Percentiles rank a stretch among this genome's conserved stretches.
phyloP scores from a whole-genome alignment of 23 tunicate genomes.

The Botrylloides violaceus region DNA sequence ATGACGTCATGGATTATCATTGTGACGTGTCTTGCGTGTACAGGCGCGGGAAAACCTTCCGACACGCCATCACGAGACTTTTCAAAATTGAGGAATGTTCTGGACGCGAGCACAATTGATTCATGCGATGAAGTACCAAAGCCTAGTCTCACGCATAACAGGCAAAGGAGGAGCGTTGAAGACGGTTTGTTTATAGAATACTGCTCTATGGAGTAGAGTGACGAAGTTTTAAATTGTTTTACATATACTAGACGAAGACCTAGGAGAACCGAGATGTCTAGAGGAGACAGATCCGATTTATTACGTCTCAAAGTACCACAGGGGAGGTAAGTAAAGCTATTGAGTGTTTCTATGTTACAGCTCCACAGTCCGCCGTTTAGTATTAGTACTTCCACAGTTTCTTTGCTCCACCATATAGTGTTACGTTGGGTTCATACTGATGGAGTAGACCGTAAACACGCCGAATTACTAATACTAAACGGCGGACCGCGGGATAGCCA shows the following conservation, averaged over 20 bases:
- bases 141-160: neutral
- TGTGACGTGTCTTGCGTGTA: neutral
- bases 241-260: slow-evolving; percentile 5
- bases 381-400: neutral
- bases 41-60: neutral
- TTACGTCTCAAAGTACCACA: slow-evolving; percentile 25
- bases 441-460: too few relatives aligned
- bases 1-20: neutral
- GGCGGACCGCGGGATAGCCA: neutral
- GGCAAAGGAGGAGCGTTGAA: neutral
- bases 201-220: too few relatives aligned
- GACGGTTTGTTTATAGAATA: neutral
- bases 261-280: slow-evolving; percentile 13
- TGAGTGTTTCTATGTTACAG: neutral
- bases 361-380: neutral
- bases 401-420: too few relatives aligned
- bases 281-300: slow-evolving; percentile 26
- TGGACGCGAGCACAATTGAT: neutral
- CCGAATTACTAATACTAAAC: neutral
- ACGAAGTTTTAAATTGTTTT: too few relatives aligned
- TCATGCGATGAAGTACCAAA: neutral
- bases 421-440: too few relatives aligned
- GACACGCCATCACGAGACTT: neutral
- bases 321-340: slow-evolving; percentile 1
- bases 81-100: neutral